Evolutionary conservation across 2,888 invertebrate genomes (phyloP), one percentile per base, ranked within the genome.

Genomic region (Drosophila kambysellisi): DNA sequence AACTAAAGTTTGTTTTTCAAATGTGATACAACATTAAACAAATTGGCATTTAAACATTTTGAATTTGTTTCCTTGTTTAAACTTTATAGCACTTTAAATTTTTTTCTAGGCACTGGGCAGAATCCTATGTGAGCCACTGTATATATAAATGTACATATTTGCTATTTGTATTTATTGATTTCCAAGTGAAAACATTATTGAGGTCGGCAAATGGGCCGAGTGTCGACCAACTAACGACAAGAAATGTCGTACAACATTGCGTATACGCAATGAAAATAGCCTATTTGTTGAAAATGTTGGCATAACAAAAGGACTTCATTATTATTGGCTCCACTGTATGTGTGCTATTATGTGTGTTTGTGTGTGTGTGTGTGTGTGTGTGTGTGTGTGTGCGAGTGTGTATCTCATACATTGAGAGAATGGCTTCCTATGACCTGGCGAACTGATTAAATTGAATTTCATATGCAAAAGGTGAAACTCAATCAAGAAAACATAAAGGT

Each of bases 391-490:
- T 52, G 50, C 56, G 35, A 61, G 51, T 50, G 59, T 64, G 32
- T 32, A 15, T 33, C 17, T 15, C 12, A 53, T 53, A 66, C 43
- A 52, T 33, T 33, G 48, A 54, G 20, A 56, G 50, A 65, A 62
- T 74, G 61, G 59, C 62, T 74, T 67, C 70, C 79, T 79, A 79
- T 78, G 79, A 74, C 68, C 88, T 81, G 81, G 81, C 78, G 80
- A 85, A 77, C 89, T 88, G 87, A 88, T 87, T 87, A 87, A 87
- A 87, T 87, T 87, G 81, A 86, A 86, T 87, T 87, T 87, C 86
- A 84, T 87, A 86, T 87, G 87, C 87, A 87, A 87, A 87, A 87
- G 87, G 86, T 87, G 81, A 87, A 87, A 88, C 85, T 88, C 85
- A 85, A 85, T 85, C 85, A 85, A 83, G 85, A 83, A 85, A 85